These are phyloP conservation scores for Propithecus coquereli DNA, from an alignment of 2,113 vertebrate genomes.

Conservation along the genomic window DNA sequence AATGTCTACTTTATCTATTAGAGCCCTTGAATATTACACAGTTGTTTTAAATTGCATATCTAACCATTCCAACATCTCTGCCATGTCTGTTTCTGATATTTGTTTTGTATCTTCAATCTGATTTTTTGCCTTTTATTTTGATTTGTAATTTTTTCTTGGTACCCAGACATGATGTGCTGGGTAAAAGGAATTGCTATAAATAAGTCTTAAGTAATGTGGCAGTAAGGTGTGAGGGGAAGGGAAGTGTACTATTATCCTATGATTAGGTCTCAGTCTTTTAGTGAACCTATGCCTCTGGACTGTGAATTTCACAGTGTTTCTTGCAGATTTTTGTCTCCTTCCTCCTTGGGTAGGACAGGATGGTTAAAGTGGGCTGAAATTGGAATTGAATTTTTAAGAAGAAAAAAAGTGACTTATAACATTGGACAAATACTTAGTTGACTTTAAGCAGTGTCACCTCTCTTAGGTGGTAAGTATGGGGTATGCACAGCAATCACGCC, in stretches of 20 bases:
- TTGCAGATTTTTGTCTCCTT: background rate
- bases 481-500: background rate
- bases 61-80: background rate
- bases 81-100: background rate
- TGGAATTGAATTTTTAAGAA: background rate
- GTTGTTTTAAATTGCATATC: background rate
- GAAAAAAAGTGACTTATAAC: background rate
- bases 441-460: background rate
- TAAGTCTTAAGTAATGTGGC: background rate
- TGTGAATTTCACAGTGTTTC: background rate
- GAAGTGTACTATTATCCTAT: background rate
- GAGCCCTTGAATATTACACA: background rate
- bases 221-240: background rate
- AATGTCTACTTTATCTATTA: background rate
- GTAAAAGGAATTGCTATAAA: background rate
- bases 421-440: background rate
- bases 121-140: background rate
- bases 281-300: background rate
- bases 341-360: background rate
- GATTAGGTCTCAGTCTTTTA: background rate
- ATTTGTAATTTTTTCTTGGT: background rate
- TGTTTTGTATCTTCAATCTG: background rate
- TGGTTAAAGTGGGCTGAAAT: background rate
- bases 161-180: background rate
- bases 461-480: background rate